Conservation (phyloP, 2,113 vertebrate genomes). For the Leuciscus idus region DNA sequence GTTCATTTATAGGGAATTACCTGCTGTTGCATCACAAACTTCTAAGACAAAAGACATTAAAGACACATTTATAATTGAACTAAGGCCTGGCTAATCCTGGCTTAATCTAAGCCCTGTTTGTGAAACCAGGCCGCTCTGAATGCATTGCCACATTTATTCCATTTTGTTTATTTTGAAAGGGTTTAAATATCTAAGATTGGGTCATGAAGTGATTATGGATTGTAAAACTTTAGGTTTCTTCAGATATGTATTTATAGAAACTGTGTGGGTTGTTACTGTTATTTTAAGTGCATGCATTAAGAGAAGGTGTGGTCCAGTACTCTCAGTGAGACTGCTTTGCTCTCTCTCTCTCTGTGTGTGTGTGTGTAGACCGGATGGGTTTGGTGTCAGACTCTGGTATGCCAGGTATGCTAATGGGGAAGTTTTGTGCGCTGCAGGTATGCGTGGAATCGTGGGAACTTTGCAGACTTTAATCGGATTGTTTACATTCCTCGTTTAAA, state of each 20-base stretch:
- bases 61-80: too few species aligned
- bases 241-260: not conserved
- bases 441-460: slow-evolving; percentile 72
- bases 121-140: too few species aligned
- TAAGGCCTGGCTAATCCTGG: too few species aligned
- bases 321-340: slow-evolving; percentile 45
- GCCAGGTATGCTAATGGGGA: slow-evolving; percentile 61
- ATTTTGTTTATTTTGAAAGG: not conserved
- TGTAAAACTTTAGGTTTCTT: not conserved
- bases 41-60: not conserved
- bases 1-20: slow-evolving; percentile 11
- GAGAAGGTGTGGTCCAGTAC: slow-evolving; percentile 34
- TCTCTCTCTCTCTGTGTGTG: not conserved
- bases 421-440: slow-evolving; percentile 46
- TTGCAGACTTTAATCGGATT: slow-evolving; percentile 29
- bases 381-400: slow-evolving; percentile 57
- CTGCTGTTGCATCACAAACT: slow-evolving; percentile 18
- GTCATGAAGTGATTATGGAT: too few species aligned
- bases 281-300: not conserved
- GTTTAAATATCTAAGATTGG: not conserved
- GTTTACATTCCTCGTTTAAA: slow-evolving; percentile 48
- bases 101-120: too few species aligned
- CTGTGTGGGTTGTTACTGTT: not conserved
- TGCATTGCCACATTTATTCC: not conserved
- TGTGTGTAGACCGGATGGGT: slow-evolving; percentile 19